Evolutionary conservation across 2,113 vertebrate species (phyloP).

Genomic region (Pangasianodon hypophthalmus): DNA sequence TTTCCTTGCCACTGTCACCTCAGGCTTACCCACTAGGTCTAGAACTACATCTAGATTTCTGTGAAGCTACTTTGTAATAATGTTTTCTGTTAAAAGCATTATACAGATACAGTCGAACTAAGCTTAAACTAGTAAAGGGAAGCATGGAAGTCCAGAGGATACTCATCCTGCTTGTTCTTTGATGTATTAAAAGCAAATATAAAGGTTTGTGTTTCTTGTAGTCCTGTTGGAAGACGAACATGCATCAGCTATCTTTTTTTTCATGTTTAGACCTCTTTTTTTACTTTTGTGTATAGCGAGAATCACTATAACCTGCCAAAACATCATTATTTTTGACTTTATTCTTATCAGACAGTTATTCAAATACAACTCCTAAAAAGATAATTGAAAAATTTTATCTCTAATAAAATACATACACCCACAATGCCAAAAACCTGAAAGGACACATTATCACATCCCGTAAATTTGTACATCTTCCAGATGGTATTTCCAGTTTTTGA

Average conservation of each 20-base stretch:
- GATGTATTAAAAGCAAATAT: neutral
- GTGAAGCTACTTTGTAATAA: too few species aligned
- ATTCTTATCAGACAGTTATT: neutral
- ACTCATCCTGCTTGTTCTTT: neutral
- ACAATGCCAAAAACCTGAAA: neutral
- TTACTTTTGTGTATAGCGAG: neutral
- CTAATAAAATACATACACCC: too few species aligned
- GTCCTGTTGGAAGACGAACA: neutral
- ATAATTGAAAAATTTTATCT: too few species aligned
- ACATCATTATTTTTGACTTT: neutral
- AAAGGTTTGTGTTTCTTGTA: neutral
- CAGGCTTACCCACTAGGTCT: neutral
- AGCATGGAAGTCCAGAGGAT: neutral
- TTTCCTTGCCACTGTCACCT: neutral
- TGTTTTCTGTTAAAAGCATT: too few species aligned
- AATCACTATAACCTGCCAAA: neutral
- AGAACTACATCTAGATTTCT: too few species aligned
- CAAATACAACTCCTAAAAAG: too few species aligned
- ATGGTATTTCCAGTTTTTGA: neutral
- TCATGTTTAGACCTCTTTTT: neutral
- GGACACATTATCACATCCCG: neutral
- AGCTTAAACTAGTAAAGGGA: neutral
- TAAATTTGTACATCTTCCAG: neutral
- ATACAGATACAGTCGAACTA: neutral
- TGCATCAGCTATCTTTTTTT: neutral